Base-by-base conservation (phyloP, 2,797 vertebrate genomes). In the Acipenser oxyrinchus region DNA sequence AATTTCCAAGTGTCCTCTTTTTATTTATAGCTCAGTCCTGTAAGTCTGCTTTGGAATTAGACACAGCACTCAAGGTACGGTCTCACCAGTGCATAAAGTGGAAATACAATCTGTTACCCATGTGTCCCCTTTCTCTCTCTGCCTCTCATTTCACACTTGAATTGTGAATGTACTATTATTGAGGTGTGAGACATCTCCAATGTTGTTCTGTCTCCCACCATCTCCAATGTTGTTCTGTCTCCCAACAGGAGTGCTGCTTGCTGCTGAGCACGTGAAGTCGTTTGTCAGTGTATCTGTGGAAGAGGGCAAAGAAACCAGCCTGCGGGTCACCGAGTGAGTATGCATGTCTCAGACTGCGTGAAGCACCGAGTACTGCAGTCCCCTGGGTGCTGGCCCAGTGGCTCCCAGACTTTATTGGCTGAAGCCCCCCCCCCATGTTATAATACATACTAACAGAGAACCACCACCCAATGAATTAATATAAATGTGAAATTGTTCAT, bases 311-410 rank as follows among this genome's bases (percentile, higher is more conserved):
- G 94, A 96, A 85, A 99, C 90, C 67, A 78, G 79, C 66, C 94
- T 99, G 69, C 87, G 70, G 11, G 88, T 97, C 73, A 94, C 97
- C 0, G 93, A 96, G 97, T 99, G 81, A 92, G 93, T 92, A 70
- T 76, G 64, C 69, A 75, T 7, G 13, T 37, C 5, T 37, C 37
- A 37, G 37, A 4, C 37, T 37, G 37, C 37, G 37, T 37, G 3
- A 37, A 37, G 37, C 37, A 37, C 37, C 37, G 5, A 37, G 37
- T 37, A 37, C 37, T 37, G 37, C 37, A 37, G 37, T 37, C 37
- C 37, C 37, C 37, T 37, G 5, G 37, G 37, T 37, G 37, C 37
- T 37, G 37, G 37, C 37, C 37, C 37, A 37, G 37, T 37, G 37
- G 37, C 37, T 37, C 37, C 37, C 37, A 37, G 37, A 37, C 37